Conservation (phyloP, 2,797 vertebrate genomes). For the Hoplostethus atlanticus region DNA sequence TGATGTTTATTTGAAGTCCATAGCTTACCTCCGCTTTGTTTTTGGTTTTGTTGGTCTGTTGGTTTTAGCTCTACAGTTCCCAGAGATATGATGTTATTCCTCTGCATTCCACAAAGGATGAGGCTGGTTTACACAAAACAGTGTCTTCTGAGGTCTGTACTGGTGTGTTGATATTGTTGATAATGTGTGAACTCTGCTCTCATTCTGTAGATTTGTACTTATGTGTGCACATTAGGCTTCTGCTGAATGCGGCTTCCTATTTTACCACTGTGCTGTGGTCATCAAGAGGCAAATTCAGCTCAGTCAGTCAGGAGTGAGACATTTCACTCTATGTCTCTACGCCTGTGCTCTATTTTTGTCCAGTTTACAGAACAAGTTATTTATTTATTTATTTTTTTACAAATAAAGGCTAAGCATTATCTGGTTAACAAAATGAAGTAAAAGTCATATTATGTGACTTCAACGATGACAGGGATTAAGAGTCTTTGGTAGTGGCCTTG, state of each 20-base stretch:
- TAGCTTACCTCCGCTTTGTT: conserved; percentile 32
- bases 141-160: conserved; percentile 30
- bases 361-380: no score
- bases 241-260: conserved; percentile 6
- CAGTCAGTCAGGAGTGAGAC: no score
- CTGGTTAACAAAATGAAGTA: no score
- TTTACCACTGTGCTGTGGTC: background rate
- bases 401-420: no score
- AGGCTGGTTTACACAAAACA: conserved; percentile 76
- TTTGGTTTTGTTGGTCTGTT: conserved; percentile 40
- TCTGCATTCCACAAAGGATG: conserved; percentile 67
- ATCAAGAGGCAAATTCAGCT: no score
- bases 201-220: conserved; percentile 38
- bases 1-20: conserved; percentile 64
- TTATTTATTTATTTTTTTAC: no score
- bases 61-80: conserved; percentile 49
- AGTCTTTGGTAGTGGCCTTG: no score
- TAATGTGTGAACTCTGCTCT: conserved; percentile 25
- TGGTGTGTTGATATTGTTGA: conserved; percentile 48
- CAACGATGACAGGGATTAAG: no score
- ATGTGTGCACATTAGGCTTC: conserved; percentile 5
- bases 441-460: no score
- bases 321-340: background rate
- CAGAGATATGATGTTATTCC: conserved; percentile 52
- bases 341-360: no score